Base-by-base conservation (phyloP, 2,797 vertebrate genomes). In the Rousettus madagascariensis region DNA sequence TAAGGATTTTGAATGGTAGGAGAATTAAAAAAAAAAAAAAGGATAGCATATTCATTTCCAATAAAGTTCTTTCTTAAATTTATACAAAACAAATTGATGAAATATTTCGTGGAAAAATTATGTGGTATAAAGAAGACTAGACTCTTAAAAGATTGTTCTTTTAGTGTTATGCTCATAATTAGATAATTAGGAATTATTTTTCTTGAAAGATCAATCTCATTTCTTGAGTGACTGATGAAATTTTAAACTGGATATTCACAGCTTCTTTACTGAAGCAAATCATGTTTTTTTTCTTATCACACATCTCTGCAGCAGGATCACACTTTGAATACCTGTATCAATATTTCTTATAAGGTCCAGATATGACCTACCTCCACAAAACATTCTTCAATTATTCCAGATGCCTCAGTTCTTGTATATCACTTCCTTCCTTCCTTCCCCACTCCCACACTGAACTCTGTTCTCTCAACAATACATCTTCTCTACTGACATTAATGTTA, bases 371-470 rank as follows among this genome's bases (percentile, higher is more conserved):
- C 19, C 1, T 38, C 30, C 33, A 19, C 6, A 5, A 78, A 78
- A 1, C 24, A 22, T 49, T 61, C 71, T 79, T 77, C 78, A 33
- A 63, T 79, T 55, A 33, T 8, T 10, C 17, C 1, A 61, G 3
- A 53, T 72, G 30, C 15, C 12, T 71, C 33, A 65, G 26, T 41
- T n/a, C 24, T 87, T 41, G 4, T 2, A 2, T 3, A 41, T 74
- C 6, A n/a, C 13, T 57, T 61, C 5, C 0, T 41, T 6, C 19
- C n/a, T 57, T 61, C 5, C 0, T 41, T 8, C 19, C n/a, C 8
- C 6, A 17, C 22, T 53, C 8, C 12, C 1, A 22, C 11, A 16
- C 20, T 8, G 22, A 72, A 84, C 30, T 69, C 22, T 71, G 2
- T 36, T 92, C n/a, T 86, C 3, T 77, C 59, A 87, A 77, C 3